These are phyloP conservation scores for Perca fluviatilis DNA, from an alignment of 2,113 vertebrate genomes.

Conservation along the genomic window DNA sequence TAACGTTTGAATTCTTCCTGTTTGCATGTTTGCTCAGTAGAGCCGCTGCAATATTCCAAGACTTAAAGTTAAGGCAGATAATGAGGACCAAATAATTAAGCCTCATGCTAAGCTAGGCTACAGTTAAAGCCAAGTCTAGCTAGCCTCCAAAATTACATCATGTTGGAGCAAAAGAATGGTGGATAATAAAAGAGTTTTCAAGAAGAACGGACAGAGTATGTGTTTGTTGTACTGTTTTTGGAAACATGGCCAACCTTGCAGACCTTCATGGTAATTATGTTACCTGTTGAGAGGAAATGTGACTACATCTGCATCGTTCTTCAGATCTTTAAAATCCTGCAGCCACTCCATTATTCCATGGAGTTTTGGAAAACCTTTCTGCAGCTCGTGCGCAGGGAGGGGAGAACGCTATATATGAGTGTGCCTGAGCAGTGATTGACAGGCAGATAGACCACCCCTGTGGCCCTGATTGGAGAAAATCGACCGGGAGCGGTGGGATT, in stretches of 20 bases:
- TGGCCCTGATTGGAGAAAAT: no score
- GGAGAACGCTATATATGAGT: no score
- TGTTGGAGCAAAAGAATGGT: not conserved
- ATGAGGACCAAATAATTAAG: not conserved
- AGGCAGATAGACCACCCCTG: no score
- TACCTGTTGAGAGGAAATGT: no score
- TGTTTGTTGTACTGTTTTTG: not conserved
- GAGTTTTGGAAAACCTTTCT: no score
- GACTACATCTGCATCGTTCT: no score
- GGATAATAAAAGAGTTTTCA: not conserved
- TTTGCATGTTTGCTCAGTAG: not conserved
- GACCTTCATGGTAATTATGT: no score
- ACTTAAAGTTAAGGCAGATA: constrained; percentile 9
- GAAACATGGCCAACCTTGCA: not conserved
- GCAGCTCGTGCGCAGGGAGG: no score
- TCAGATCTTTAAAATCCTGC: no score
- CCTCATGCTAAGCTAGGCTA: not conserved
- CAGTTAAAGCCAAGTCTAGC: not conserved
- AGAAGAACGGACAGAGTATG: not conserved
- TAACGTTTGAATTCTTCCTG: not conserved
- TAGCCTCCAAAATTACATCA: not conserved
- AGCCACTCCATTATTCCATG: no score
- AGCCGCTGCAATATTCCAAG: not conserved
- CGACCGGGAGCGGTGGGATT: no score
- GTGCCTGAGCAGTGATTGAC: no score